A percentile compares a stretch with the other conserved stretches of the same genome.
phyloP scores from a whole-genome alignment of 2,888 invertebrate species.

The Hirtodrosophila trivittata region DNA sequence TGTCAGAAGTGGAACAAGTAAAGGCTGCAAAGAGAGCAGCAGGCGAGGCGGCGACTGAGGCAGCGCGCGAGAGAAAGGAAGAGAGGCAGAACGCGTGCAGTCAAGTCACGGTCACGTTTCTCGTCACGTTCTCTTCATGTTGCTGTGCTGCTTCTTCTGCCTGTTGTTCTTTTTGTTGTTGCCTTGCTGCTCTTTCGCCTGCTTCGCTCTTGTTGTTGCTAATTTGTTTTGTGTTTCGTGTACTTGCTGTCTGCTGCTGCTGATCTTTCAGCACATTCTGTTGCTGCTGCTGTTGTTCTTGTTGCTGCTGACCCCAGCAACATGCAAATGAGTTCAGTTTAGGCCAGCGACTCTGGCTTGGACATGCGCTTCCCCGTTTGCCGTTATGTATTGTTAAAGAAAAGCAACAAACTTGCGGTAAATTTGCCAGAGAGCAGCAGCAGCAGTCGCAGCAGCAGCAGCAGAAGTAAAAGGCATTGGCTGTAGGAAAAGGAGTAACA shows the following conservation, averaged over 20 bases:
- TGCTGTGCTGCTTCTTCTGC: conserved; percentile 20
- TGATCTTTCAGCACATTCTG: conserved; percentile 38
- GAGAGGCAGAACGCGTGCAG: conserved; percentile 18
- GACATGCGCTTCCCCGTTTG: conserved; percentile 44
- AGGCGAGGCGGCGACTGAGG: conserved; percentile 13
- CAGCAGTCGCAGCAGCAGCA: conserved; percentile 29
- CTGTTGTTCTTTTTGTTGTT: conserved; percentile 34
- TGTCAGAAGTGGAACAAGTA: conserved; percentile 60
- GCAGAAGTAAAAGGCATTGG: conserved; percentile 14
- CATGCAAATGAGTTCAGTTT: conserved; percentile 71
- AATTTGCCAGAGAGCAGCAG: conserved; percentile 22
- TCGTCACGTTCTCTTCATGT: conserved; percentile 60
- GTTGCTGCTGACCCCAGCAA: conserved; percentile 59
- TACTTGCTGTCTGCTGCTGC: conserved; percentile 26
- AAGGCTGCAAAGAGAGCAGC: conserved; percentile 4
- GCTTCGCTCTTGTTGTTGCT: conserved; percentile 16
- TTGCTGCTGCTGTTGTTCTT: conserved; percentile 28
- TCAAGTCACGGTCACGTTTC: conserved; percentile 76
- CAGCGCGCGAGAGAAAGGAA: conserved; percentile 2
- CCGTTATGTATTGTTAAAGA: conserved; percentile 39
- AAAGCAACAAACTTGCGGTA: conserved; percentile 36
- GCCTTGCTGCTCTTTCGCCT: conserved; percentile 18
- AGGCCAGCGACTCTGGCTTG: conserved; percentile 44
- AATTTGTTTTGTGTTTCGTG: conserved; percentile 51
- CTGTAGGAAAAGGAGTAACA: conserved; percentile 30